Conservation (phyloP, 2,797 vertebrate genomes). For the Cryptoprocta ferox region DNA sequence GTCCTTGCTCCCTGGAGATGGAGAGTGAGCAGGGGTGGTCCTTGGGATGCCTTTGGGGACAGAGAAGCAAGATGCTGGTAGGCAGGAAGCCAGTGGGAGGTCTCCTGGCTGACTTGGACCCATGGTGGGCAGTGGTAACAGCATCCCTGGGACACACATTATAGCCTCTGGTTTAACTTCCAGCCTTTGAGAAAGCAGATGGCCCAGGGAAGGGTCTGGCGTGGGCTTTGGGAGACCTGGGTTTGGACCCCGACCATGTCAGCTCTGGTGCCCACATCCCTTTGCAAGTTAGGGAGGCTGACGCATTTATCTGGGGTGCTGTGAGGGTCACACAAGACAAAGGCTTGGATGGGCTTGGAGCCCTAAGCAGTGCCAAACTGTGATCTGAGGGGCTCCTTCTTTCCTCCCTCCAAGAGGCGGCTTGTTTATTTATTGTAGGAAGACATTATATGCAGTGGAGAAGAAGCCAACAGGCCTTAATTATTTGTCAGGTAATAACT, state of each 20-base stretch:
- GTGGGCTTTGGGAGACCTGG: neutral
- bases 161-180: neutral
- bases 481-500: neutral
- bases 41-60: neutral
- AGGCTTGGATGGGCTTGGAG: neutral
- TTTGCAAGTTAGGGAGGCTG: neutral
- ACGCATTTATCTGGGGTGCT: neutral
- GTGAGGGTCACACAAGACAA: neutral
- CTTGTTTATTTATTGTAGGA: neutral
- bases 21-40: neutral
- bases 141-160: neutral
- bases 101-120: neutral
- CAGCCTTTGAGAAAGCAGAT: neutral
- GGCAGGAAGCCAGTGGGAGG: neutral
- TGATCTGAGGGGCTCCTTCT: neutral
- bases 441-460: neutral
- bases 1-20: neutral
- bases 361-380: neutral
- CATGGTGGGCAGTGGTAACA: neutral
- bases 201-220: neutral
- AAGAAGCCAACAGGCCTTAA: neutral
- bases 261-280: neutral
- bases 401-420: neutral
- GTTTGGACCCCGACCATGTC: rapidly evolving
- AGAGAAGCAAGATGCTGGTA: neutral